Evolutionary conservation across 2,888 invertebrate genomes (phyloP), one percentile per base, ranked within the genome.

Genomic region (Torymus aiolomorphi): DNA sequence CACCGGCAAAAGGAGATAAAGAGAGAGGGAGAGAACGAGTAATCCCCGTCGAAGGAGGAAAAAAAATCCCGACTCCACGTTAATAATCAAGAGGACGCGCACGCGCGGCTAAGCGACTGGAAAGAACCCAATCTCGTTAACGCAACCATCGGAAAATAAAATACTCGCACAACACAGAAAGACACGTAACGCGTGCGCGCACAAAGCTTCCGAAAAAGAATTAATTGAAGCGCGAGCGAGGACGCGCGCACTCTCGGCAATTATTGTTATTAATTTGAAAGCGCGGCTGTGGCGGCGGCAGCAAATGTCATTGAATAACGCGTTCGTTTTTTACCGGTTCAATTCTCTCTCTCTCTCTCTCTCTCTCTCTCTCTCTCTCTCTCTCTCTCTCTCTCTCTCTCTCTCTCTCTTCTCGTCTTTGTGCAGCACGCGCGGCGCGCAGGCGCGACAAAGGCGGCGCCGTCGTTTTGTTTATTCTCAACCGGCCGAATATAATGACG

Each of bases 211-310:
- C 20, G 20, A 42, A 31, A 63, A 57, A 74, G 59, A 75, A 67
- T 66, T 66, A 75, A 76, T 67, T 59, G 49, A 59, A 66, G 31
- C 66, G 18, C 11, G 16, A 18, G 12, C 24, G n/a, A 20, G 20
- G 14, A 52, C 51, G 61, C 52, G 18, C 31, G 3, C 31, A 31
- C 31, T 31, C 31, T 20, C 49, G 8, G 62, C 76, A 11, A 56
- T 61, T 52, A 49, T 57, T 62, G 52, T 59, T 70, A 72, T 72
- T 72, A 72, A 62, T 62, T 51, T 52, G 51, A 71, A 20, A 16
- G 20, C 52, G 16, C 2, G 18, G 42, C 16, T 13, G 2, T 12
- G 18, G 18, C 0, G 10, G 63, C 63, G n/a, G 20, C 12, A 31
- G 31, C 31, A 31, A 31, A 31, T 8, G 66, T 66, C 42, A 57